A percentile compares a stretch with the other conserved stretches of the same genome.
phyloP scores from a whole-genome alignment of 1,140 invertebrate species.

The Galleria mellonella region DNA sequence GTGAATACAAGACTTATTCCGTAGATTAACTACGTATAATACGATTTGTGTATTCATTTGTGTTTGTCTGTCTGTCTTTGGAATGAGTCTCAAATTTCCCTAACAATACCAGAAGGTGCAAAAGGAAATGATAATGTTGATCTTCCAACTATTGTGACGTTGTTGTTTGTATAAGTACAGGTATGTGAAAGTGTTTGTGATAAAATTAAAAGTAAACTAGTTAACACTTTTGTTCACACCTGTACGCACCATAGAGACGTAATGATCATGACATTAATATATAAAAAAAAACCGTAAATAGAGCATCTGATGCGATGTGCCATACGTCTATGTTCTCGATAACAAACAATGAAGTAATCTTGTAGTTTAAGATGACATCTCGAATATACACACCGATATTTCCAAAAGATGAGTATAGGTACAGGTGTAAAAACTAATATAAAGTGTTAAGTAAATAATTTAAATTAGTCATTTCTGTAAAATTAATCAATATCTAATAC shows the following conservation, averaged over 20 bases:
- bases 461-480: no score
- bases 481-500: no score
- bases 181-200: no score
- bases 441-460: no score
- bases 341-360: no score
- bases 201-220: no score
- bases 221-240: slow-evolving; percentile 22
- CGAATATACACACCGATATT: slow-evolving; percentile 34
- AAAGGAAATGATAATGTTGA: slow-evolving; percentile 7
- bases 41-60: slow-evolving; percentile 50
- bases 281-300: slow-evolving; percentile 23
- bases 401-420: no score
- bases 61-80: slow-evolving; percentile 57
- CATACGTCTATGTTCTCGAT: slow-evolving; percentile 48
- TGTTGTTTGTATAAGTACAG: slow-evolving; percentile 2
- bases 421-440: no score
- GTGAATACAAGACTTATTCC: slow-evolving; percentile 69
- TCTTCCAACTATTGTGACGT: slow-evolving; percentile 25
- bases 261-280: slow-evolving; percentile 47
- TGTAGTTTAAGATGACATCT: slow-evolving; percentile 17
- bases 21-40: slow-evolving; percentile 39
- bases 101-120: slow-evolving; percentile 8
- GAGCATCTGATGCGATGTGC: slow-evolving; percentile 62
- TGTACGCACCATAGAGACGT: slow-evolving; percentile 23
- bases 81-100: slow-evolving; percentile 56